These are phyloP conservation scores for Lasius platythorax DNA, from an alignment of 2,888 invertebrate species.

Conservation along the genomic window DNA sequence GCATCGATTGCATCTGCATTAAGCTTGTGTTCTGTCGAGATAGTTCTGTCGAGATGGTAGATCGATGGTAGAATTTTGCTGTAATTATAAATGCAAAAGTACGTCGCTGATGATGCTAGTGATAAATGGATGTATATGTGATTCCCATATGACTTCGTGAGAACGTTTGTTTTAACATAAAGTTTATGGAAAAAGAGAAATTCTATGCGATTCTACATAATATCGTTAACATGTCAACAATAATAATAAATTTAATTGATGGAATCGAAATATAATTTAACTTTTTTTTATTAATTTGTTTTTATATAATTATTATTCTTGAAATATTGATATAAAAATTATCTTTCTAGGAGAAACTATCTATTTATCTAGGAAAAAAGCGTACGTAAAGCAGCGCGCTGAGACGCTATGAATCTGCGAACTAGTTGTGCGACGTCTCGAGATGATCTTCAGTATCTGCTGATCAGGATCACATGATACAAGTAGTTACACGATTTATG, in stretches of 20 bases:
- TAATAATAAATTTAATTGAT: slow-evolving; percentile 6
- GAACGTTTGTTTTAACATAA: background rate
- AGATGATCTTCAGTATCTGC: slow-evolving; percentile 82
- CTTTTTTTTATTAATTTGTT: background rate
- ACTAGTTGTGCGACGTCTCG: slow-evolving; percentile 75
- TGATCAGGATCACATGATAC: slow-evolving; percentile 76
- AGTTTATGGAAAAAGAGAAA: background rate
- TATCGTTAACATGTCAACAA: background rate
- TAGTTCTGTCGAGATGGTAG: background rate
- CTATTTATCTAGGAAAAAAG: slow-evolving; percentile 38
- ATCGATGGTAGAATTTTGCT: background rate
- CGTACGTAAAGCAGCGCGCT: background rate
- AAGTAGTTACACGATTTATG: slow-evolving; percentile 49
- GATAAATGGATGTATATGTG: background rate
- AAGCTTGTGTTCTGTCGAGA: background rate
- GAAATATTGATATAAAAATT: background rate
- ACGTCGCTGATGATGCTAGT: background rate
- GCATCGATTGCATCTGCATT: background rate
- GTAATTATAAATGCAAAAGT: slow-evolving; percentile 35
- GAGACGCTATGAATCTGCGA: slow-evolving; percentile 9
- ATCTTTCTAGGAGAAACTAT: slow-evolving; percentile 24
- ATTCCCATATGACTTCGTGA: background rate
- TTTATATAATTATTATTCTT: background rate
- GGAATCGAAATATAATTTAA: background rate
- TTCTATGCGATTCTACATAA: background rate